Conservation (phyloP, 2,888 invertebrate genomes). For the Candidula unifasciata region DNA sequence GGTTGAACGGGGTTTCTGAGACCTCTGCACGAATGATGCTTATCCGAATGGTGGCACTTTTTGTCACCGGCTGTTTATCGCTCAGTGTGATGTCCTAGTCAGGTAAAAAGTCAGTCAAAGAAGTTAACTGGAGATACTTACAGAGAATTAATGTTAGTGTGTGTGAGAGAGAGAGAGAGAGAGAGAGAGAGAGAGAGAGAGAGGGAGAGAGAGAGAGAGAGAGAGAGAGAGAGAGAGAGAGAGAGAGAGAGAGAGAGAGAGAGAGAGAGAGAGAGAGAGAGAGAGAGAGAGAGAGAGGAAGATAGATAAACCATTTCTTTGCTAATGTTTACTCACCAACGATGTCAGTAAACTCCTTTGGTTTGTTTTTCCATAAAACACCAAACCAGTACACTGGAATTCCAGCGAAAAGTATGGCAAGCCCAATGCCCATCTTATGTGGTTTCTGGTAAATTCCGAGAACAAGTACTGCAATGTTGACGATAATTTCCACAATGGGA, state of each 20-base stretch:
- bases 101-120: no score
- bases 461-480: conserved; percentile 88
- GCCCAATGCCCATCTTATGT: conserved; percentile 87
- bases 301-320: no score
- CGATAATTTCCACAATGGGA: conserved; percentile 86
- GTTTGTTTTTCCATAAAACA: conserved; percentile 82
- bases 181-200: background rate
- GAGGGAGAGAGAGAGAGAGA: conserved; percentile 26
- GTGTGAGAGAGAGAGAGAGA: no score
- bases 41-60: no score
- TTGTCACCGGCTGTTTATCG: no score
- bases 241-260: background rate
- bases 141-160: no score
- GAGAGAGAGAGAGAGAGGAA: no score
- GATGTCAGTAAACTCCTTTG: conserved; percentile 58
- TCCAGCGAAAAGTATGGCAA: conserved; percentile 88
- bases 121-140: no score
- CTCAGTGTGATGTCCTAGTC: no score
- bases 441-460: conserved; percentile 85
- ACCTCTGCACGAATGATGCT: no score
- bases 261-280: no score
- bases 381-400: conserved; percentile 89
- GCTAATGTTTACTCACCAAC: conserved; percentile 58
- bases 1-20: no score
- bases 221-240: conserved; percentile 11